Conservation (phyloP, 2,888 invertebrate genomes). For the Pecten maximus region DNA sequence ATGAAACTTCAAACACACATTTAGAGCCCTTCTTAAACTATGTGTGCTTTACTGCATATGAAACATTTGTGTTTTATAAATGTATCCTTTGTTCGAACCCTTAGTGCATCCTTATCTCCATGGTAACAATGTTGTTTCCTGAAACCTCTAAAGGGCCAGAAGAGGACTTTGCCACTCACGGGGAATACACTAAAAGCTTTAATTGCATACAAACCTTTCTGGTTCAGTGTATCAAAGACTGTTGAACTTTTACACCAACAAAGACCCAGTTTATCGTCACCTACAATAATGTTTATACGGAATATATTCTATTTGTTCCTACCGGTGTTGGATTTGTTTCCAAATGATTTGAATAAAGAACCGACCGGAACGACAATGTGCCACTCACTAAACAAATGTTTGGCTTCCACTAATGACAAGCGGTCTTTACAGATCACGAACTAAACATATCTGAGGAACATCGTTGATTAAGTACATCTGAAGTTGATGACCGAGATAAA, state of each 20-base stretch:
- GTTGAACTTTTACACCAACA: background rate
- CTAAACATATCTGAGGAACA: background rate
- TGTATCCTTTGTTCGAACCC: background rate
- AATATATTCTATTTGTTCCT: background rate
- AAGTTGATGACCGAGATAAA: background rate
- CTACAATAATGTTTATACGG: constrained; percentile 24
- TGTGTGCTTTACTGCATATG: background rate
- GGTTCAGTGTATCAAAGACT: constrained; percentile 29
- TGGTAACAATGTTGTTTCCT: background rate
- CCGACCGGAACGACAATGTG: background rate
- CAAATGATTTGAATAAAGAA: constrained; percentile 24
- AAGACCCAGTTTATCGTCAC: background rate
- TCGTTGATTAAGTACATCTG: background rate
- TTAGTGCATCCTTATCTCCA: background rate
- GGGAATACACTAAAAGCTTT: background rate
- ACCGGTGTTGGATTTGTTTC: background rate
- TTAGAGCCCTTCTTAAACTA: background rate
- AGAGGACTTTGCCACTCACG: background rate
- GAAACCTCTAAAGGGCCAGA: background rate
- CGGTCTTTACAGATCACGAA: background rate
- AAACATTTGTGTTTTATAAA: background rate
- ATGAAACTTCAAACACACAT: background rate
- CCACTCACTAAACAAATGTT: background rate
- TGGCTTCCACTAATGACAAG: background rate
- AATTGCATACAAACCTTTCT: background rate